A percentile compares a stretch with the other conserved stretches of the same genome.
phyloP scores from a whole-genome alignment of 2,797 vertebrate species.

The Enteromius fasciolatus region DNA sequence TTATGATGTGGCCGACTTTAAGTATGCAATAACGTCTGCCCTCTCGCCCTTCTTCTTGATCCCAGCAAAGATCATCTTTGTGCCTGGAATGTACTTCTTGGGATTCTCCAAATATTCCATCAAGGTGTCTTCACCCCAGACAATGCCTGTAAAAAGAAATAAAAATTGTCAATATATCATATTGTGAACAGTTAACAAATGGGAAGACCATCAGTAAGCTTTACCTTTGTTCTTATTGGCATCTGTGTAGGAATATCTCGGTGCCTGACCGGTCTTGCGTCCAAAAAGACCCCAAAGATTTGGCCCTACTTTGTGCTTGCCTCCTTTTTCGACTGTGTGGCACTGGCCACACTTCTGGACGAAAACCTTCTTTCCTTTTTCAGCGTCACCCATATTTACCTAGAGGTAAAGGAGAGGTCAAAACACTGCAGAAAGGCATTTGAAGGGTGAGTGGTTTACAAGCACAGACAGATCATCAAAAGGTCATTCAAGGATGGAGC shows the following conservation, averaged over 20 bases:
- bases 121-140: conserved; percentile 81
- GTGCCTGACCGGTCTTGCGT: conserved; percentile 79
- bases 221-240: conserved; percentile 88
- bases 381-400: conserved; percentile 76
- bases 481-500: conserved; percentile 49
- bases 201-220: background rate
- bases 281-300: conserved; percentile 85
- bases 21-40: conserved; percentile 82
- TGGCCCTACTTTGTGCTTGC: conserved; percentile 83
- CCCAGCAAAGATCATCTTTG: conserved; percentile 88
- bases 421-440: background rate
- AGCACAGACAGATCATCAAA: background rate
- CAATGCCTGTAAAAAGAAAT: conserved; percentile 69
- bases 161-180: background rate
- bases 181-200: no score
- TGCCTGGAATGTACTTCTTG: conserved; percentile 90
- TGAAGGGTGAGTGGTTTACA: background rate
- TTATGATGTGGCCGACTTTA: conserved; percentile 84
- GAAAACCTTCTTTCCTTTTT: conserved; percentile 83
- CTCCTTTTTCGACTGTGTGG: conserved; percentile 80
- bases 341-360: conserved; percentile 85
- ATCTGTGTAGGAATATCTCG: conserved; percentile 81
- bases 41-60: conserved; percentile 89
- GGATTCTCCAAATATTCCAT: conserved; percentile 87
- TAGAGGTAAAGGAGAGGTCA: background rate